phyloP scores from a whole-genome alignment of 2,113 vertebrate genomes.

The Chiloscyllium plagiosum region DNA sequence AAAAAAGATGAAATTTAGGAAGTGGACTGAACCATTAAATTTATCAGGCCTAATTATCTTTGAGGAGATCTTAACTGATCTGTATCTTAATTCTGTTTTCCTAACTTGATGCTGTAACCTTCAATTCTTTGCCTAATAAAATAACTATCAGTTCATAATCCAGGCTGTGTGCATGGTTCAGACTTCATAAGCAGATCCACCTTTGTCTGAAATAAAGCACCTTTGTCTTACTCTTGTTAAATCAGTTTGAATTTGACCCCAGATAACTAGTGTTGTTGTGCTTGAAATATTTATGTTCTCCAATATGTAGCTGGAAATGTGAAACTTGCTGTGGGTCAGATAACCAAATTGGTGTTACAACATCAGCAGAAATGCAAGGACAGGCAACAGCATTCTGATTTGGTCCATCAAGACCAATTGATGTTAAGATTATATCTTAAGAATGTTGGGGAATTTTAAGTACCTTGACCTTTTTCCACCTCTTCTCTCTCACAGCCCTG shows the following conservation, averaged over 20 bases:
- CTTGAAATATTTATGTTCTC: constrained; percentile 12
- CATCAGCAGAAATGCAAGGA: not conserved
- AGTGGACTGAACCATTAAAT: not conserved
- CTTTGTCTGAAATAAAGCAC: not conserved
- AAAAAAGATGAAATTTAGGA: not conserved
- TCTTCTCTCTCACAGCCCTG: not conserved
- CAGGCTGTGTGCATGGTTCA: not conserved
- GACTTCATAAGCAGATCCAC: not conserved
- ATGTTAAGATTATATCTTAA: not conserved
- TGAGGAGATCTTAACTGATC: not conserved
- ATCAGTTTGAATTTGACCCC: not conserved
- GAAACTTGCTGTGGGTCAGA: not conserved
- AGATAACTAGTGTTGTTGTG: not conserved
- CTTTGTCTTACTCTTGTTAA: not conserved
- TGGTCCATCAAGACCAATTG: not conserved
- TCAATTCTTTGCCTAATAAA: not conserved
- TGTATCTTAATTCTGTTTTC: not conserved
- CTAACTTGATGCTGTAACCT: not conserved
- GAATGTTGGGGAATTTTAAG: no score
- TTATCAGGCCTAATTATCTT: not conserved
- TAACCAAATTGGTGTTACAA: not conserved
- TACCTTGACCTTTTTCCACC: no score
- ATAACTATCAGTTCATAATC: not conserved
- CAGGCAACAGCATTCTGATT: not conserved
- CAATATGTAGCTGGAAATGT: not conserved